These are phyloP conservation scores for Eleginops maclovinus DNA, from an alignment of 2,113 vertebrate species.

Conservation along the genomic window DNA sequence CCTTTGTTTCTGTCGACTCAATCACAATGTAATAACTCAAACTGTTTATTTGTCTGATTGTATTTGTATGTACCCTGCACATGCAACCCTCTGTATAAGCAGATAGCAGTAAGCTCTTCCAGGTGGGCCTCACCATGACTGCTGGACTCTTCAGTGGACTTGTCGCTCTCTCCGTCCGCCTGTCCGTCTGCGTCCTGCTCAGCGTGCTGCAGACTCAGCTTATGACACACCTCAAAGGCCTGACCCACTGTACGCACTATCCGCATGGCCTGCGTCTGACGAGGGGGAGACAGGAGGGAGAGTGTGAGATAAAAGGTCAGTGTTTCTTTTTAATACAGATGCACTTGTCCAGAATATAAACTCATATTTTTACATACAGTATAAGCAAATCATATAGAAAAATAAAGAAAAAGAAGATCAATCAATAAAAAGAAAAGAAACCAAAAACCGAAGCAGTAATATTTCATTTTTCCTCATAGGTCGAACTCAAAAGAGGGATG, in stretches of 20 bases:
- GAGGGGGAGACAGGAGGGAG: background rate
- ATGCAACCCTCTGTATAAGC: background rate
- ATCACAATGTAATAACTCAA: too few species aligned
- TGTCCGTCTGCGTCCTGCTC: constrained; percentile 85
- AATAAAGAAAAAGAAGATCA: too few species aligned
- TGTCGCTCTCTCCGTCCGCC: constrained; percentile 83
- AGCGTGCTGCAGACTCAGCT: constrained; percentile 88
- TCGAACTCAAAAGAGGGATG: too few species aligned
- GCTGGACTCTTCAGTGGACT: constrained; percentile 79
- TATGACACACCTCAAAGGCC: constrained; percentile 91
- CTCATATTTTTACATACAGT: too few species aligned
- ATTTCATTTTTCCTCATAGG: too few species aligned
- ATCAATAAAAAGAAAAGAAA: too few species aligned
- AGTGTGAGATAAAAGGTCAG: background rate
- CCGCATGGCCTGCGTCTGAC: constrained; percentile 88
- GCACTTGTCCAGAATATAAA: too few species aligned
- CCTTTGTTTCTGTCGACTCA: background rate
- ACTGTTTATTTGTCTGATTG: background rate
- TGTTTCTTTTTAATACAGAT: background rate
- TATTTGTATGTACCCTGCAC: background rate
- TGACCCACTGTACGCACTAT: constrained; percentile 89
- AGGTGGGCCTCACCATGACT: constrained; percentile 77
- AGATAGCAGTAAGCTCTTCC: background rate
- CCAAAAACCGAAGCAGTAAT: too few species aligned
- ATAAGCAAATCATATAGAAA: too few species aligned